Evolutionary conservation across 2,797 vertebrate species (phyloP).

Genomic region (Tolypeutes matacus): DNA sequence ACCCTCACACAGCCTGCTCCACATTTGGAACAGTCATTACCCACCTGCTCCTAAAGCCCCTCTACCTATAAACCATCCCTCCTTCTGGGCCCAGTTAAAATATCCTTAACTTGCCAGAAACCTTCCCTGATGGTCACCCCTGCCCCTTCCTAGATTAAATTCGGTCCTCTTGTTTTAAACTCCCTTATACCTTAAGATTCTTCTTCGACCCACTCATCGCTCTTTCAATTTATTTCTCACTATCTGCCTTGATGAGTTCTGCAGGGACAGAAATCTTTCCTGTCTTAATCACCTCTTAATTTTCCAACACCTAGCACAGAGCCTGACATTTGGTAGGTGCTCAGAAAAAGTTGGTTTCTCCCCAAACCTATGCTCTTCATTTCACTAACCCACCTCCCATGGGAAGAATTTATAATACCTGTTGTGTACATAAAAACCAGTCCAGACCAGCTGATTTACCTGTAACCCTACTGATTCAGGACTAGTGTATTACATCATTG

Average conservation of each 20-base stretch:
- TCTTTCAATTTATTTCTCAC: not conserved
- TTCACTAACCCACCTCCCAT: not conserved
- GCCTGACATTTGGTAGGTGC: not conserved
- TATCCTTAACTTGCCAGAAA: not conserved
- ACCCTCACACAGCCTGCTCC: not conserved
- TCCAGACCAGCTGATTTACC: not conserved
- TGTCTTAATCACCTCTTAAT: not conserved
- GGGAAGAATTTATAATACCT: not conserved
- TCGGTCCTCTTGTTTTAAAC: not conserved
- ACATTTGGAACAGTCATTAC: not conserved
- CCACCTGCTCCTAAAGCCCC: not conserved
- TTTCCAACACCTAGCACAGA: not conserved
- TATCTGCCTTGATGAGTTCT: not conserved
- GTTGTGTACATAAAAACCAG: not conserved
- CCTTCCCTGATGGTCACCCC: not conserved
- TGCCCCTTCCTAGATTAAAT: not conserved
- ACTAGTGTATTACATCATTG: not conserved
- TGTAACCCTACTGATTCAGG: not conserved
- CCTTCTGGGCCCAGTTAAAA: not conserved
- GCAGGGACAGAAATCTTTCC: constrained; percentile 20
- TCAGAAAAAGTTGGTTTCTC: too few relatives aligned
- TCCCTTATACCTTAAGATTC: not conserved
- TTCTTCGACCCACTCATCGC: not conserved
- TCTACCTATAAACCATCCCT: not conserved
- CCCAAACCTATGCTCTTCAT: not conserved